Conservation (phyloP, 2,797 vertebrate species). For the Peromyscus eremicus region DNA sequence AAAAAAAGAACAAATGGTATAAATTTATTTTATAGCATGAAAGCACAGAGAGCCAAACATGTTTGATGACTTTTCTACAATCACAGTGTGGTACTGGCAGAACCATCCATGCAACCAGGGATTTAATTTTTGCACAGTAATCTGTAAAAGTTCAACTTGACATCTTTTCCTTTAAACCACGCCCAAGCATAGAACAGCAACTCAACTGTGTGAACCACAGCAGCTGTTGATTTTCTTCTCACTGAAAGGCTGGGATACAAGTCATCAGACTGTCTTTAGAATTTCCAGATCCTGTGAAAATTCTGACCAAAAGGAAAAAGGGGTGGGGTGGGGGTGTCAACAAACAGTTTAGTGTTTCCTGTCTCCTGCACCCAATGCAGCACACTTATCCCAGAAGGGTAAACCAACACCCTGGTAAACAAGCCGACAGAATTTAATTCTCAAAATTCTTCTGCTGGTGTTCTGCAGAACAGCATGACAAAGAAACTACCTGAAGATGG, state of each 20-base stretch:
- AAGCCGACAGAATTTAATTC: slow-evolving; percentile 54
- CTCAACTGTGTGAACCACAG: slow-evolving; percentile 11
- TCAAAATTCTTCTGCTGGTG: slow-evolving; percentile 47
- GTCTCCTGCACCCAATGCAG: background rate
- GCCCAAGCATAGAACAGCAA: slow-evolving; percentile 42
- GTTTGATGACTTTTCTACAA: slow-evolving; percentile 43
- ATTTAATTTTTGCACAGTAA: slow-evolving; percentile 65
- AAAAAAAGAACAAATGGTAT: background rate
- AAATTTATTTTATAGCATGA: slow-evolving; percentile 19
- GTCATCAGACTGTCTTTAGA: slow-evolving; percentile 55
- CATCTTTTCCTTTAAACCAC: slow-evolving; percentile 59
- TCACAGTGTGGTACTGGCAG: background rate
- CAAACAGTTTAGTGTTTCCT: slow-evolving; percentile 49
- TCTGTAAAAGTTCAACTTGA: slow-evolving; percentile 61
- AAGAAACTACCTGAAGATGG: slow-evolving; percentile 17
- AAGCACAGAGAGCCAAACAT: slow-evolving; percentile 49
- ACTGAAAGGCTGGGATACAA: slow-evolving; percentile 41
- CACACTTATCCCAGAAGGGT: slow-evolving; percentile 21
- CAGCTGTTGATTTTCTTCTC: slow-evolving; percentile 60
- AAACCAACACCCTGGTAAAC: slow-evolving; percentile 65
- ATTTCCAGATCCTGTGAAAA: slow-evolving; percentile 63
- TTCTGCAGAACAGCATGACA: slow-evolving; percentile 40
- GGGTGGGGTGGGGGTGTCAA: background rate
- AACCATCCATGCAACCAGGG: background rate
- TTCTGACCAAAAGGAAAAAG: slow-evolving; percentile 57